A percentile compares a stretch with the other conserved stretches of the same genome.
phyloP scores from a whole-genome alignment of 2,797 vertebrate genomes.

The Alauda arvensis region DNA sequence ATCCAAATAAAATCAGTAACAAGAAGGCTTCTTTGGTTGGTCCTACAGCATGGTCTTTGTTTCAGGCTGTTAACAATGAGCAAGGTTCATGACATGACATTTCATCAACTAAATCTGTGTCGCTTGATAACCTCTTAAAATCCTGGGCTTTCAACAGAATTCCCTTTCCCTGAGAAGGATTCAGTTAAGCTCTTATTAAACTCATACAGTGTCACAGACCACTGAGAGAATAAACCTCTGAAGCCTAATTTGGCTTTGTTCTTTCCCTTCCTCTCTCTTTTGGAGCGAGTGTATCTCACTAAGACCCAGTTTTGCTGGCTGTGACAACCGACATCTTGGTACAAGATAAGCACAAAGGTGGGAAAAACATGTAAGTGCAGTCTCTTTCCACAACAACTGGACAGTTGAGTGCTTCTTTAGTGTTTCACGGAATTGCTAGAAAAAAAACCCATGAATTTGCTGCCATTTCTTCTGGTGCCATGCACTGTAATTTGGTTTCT shows the following conservation, averaged over 20 bases:
- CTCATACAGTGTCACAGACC: background rate
- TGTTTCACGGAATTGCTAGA: background rate
- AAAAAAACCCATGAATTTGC: background rate
- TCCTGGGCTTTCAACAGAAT: background rate
- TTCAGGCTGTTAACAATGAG: background rate
- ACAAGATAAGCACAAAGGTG: background rate
- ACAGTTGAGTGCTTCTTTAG: background rate
- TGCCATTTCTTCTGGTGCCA: background rate
- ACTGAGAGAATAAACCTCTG: background rate
- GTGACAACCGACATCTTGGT: background rate
- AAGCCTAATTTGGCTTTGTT: constrained; percentile 2
- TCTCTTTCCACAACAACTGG: background rate
- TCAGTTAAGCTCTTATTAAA: constrained; percentile 30
- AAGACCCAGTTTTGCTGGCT: background rate
- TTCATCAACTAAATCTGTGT: background rate
- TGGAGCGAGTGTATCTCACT: background rate
- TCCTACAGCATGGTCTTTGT: background rate
- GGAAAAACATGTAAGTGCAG: background rate
- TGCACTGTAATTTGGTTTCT: background rate
- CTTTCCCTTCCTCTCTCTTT: background rate
- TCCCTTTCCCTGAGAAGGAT: background rate
- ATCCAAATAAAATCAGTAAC: background rate
- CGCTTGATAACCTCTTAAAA: constrained; percentile 8
- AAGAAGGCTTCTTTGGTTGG: background rate
- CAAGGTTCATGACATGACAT: background rate